Conservation (phyloP, 2,113 vertebrate genomes). For the Hymenochirus boettgeri region DNA sequence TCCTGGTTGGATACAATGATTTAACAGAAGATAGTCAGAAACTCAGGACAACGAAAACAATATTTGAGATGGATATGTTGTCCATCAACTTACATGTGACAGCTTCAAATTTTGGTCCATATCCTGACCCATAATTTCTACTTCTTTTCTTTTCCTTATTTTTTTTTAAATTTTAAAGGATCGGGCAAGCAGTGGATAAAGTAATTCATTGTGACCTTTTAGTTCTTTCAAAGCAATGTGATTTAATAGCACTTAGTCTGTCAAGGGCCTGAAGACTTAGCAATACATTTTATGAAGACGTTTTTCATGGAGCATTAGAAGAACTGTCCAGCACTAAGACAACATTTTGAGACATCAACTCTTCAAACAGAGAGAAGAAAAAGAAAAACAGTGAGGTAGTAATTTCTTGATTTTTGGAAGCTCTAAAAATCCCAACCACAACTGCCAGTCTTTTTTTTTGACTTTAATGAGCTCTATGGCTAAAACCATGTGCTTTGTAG, state of each 20-base stretch:
- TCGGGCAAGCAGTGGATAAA: constrained; percentile 59
- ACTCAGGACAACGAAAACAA: too few relatives aligned
- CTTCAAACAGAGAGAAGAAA: background rate
- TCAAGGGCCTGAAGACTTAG: constrained; percentile 70
- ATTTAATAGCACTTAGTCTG: constrained; percentile 79
- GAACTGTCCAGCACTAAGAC: constrained; percentile 63
- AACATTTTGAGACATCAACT: constrained; percentile 33
- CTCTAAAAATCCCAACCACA: too few relatives aligned
- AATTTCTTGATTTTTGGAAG: too few relatives aligned
- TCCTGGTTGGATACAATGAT: too few relatives aligned
- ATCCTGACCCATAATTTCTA: constrained; percentile 68
- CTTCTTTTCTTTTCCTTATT: constrained; percentile 54
- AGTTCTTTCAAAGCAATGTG: constrained; percentile 67
- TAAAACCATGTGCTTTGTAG: too few relatives aligned
- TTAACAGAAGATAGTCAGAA: too few relatives aligned
- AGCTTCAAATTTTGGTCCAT: too few relatives aligned
- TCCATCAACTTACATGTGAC: too few relatives aligned
- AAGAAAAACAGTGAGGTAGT: too few relatives aligned
- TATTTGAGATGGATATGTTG: too few relatives aligned
- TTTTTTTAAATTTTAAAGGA: constrained; percentile 51
- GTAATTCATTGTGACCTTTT: constrained; percentile 75
- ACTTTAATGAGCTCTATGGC: too few relatives aligned
- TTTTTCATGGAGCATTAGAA: constrained; percentile 67
- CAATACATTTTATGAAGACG: constrained; percentile 72
- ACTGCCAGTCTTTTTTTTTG: too few relatives aligned